Evolutionary conservation across 2,888 invertebrate genomes (phyloP), one percentile per base, ranked within the genome.

Genomic region (Eurois occulta): DNA sequence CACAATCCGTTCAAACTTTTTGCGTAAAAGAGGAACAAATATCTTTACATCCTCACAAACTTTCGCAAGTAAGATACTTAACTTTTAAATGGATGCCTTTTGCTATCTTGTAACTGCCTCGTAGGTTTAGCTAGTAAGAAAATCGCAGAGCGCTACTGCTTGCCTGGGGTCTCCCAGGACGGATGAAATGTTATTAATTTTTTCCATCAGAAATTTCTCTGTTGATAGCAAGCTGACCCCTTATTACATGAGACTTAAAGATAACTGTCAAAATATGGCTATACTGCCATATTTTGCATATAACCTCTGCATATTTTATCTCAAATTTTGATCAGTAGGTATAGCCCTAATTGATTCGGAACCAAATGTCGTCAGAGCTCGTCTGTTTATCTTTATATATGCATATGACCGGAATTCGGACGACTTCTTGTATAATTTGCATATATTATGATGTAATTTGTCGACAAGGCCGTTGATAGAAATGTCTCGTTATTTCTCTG

Each of bases 341-440:
- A 1, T 35, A 35, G 0, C 60, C 64, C 48, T 6, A 48, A 52
- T 79, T 52, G 6, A 66, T 72, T 80, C 41, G 13, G 52, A 73
- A 80, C 35, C 48, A 35, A 76, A 32, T 77, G 7, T 60, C 32
- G 28, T 35, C n/a, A 11, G 28, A 13, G 10, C 41, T 67, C 16
- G 13, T 28, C 46, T 43, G 11, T 55, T 58, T n/a, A 28, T 16
- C 3, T 55, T 68, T n/a, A 80, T 43, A 38, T 10, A 84, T 84
- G 46, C 55, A 67, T 18, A 24, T 67, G 73, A 7, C 85, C 81
- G 81, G 75, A 84, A 75, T 84, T 84, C 24, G 62, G 41, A 46
- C 46, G 24, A 64, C 41, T 28, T 69, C 41, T 41, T 58, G 21
- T 43, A 67, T n/a, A n/a, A n/a, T 84, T 81, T 48, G 41, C 80